Evolutionary conservation across 2,113 vertebrate species (phyloP).

Genomic region (Strigops habroptila): DNA sequence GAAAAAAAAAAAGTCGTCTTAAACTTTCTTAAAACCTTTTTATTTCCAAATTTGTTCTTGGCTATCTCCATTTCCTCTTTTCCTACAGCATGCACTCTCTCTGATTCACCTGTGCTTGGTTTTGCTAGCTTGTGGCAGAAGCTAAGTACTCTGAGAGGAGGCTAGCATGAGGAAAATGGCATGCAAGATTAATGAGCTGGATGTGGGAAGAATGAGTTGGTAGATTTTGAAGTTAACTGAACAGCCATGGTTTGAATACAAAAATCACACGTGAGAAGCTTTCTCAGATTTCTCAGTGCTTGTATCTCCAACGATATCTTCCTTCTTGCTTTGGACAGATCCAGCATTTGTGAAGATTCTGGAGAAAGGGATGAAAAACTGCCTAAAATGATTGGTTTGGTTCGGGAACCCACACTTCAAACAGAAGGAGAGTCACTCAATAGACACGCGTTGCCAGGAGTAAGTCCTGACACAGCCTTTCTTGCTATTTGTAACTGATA

Average conservation of each 20-base stretch:
- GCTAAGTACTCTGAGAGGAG: neutral
- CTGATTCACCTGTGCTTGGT: neutral
- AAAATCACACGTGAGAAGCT: neutral
- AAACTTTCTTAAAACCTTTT: neutral
- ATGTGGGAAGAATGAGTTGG: neutral
- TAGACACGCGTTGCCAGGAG: conserved; percentile 52
- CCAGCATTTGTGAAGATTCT: conserved; percentile 65
- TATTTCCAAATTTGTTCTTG: neutral
- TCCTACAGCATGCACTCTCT: neutral
- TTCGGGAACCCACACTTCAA: conserved; percentile 42
- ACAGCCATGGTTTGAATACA: neutral
- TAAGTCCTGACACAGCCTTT: conserved; percentile 60
- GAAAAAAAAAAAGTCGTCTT: neutral
- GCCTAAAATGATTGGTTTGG: conserved; percentile 55
- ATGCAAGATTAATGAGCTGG: neutral
- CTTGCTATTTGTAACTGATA: neutral
- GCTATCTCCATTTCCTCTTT: neutral
- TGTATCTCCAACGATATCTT: neutral
- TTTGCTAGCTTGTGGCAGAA: neutral
- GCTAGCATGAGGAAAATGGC: neutral
- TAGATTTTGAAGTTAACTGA: neutral
- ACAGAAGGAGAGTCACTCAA: conserved; percentile 64
- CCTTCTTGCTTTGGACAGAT: conserved; percentile 51
- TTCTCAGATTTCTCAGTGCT: neutral
- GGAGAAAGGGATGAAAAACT: conserved; percentile 72